Conservation (phyloP, 2,888 invertebrate species). For the Boloria selene region DNA sequence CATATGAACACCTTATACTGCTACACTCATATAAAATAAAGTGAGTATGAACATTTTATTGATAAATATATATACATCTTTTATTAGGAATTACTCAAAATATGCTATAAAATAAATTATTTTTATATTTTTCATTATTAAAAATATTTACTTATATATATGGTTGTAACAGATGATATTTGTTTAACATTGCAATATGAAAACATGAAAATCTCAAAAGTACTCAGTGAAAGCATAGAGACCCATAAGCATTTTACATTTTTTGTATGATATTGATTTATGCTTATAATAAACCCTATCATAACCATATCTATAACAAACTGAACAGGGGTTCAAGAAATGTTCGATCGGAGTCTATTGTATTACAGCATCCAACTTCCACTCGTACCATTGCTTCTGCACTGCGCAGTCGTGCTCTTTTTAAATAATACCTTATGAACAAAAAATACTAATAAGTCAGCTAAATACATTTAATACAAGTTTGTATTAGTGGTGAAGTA, state of each 20-base stretch:
- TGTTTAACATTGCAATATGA: background rate
- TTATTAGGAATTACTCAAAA: background rate
- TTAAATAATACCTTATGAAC: slow-evolving; percentile 53
- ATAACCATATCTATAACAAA: slow-evolving; percentile 55
- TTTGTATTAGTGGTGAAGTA: slow-evolving; percentile 61
- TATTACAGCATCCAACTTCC: slow-evolving; percentile 63
- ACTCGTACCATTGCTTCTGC: slow-evolving; percentile 63
- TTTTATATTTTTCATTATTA: background rate
- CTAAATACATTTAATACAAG: slow-evolving; percentile 58
- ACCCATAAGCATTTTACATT: slow-evolving; percentile 13
- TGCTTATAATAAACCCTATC: slow-evolving; percentile 65
- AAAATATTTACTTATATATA: background rate
- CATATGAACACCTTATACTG: slow-evolving; percentile 24
- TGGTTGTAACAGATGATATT: background rate
- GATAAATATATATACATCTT: background rate
- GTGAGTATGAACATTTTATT: slow-evolving; percentile 23
- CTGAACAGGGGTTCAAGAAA: slow-evolving; percentile 56
- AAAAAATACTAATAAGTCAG: slow-evolving; percentile 54
- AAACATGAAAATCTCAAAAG: background rate
- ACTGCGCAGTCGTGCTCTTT: slow-evolving; percentile 68
- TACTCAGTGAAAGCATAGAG: background rate
- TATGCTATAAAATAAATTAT: background rate
- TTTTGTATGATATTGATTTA: slow-evolving; percentile 61
- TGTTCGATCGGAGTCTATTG: slow-evolving; percentile 68
- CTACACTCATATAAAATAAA: slow-evolving; percentile 28